Evolutionary conservation across 2,113 vertebrate genomes (phyloP).

Genomic region (Sebastes schlegelii): DNA sequence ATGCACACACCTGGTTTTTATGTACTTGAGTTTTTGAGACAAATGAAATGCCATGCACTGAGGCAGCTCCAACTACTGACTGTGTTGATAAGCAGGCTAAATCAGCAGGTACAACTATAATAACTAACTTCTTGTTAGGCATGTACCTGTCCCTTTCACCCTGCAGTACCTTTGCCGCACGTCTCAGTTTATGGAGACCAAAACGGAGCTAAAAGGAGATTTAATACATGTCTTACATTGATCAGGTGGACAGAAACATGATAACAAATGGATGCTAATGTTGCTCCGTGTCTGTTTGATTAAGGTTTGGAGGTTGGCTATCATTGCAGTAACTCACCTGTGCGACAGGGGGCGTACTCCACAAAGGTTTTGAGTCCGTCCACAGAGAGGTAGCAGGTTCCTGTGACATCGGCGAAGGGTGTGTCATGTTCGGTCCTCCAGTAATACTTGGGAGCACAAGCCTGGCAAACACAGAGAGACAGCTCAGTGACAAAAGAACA

Average conservation of each 20-base stretch:
- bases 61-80: too few species aligned
- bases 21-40: too few species aligned
- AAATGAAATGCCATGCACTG: too few species aligned
- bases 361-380: constrained; percentile 88
- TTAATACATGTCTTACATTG: background rate
- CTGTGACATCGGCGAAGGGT: constrained; percentile 84
- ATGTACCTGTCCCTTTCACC: background rate
- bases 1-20: too few species aligned
- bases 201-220: background rate
- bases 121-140: background rate
- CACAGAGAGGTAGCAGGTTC: constrained; percentile 91
- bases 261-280: background rate
- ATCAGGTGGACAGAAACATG: background rate
- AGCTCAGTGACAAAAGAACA: background rate
- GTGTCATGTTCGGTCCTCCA: constrained; percentile 87
- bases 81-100: background rate
- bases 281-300: background rate
- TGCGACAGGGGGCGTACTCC: constrained; percentile 92
- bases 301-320: background rate
- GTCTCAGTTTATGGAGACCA: too few species aligned
- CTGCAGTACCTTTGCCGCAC: too few species aligned
- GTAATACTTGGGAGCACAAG: constrained; percentile 91
- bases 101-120: background rate
- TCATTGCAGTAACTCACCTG: constrained; percentile 79
- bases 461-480: constrained; percentile 75